A percentile compares a stretch with the other conserved stretches of the same genome.
phyloP scores from a whole-genome alignment of 2,888 invertebrate species.

The Cosmia trapezina region DNA sequence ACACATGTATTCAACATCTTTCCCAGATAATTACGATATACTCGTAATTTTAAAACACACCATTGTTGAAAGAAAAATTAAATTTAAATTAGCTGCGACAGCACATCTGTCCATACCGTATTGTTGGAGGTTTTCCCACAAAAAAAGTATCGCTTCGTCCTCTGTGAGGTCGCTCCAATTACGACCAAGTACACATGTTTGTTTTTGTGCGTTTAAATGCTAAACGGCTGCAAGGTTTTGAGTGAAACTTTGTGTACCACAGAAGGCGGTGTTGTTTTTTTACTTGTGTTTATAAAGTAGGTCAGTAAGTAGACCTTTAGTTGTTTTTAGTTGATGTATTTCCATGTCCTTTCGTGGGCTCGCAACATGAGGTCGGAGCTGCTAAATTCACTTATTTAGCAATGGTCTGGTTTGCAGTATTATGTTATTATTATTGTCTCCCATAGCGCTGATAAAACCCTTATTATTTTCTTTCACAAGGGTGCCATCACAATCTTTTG shows the following conservation, averaged over 20 bases:
- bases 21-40: slow-evolving; percentile 54
- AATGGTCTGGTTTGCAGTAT: neutral
- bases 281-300: neutral
- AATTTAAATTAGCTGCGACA: slow-evolving; percentile 49
- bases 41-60: slow-evolving; percentile 42
- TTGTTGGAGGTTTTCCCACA: slow-evolving; percentile 64
- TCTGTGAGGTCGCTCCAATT: slow-evolving; percentile 63
- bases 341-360: no score
- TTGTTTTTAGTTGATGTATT: neutral
- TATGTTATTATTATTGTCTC: no score
- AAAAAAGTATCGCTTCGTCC: slow-evolving; percentile 58
- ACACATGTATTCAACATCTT: slow-evolving; percentile 45
- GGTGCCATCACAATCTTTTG: neutral
- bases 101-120: slow-evolving; percentile 37
- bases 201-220: slow-evolving; percentile 51
- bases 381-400: neutral
- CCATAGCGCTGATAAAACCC: neutral
- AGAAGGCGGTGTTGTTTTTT: slow-evolving; percentile 9
- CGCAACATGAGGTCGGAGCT: neutral
- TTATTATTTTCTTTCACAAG: neutral
- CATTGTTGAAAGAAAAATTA: slow-evolving; percentile 59
- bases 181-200: slow-evolving; percentile 57
- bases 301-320: neutral
- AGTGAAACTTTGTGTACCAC: slow-evolving; percentile 44
- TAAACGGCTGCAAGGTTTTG: slow-evolving; percentile 53